Conservation (phyloP, 2,797 vertebrate genomes). For the Myripristis jacobus region DNA sequence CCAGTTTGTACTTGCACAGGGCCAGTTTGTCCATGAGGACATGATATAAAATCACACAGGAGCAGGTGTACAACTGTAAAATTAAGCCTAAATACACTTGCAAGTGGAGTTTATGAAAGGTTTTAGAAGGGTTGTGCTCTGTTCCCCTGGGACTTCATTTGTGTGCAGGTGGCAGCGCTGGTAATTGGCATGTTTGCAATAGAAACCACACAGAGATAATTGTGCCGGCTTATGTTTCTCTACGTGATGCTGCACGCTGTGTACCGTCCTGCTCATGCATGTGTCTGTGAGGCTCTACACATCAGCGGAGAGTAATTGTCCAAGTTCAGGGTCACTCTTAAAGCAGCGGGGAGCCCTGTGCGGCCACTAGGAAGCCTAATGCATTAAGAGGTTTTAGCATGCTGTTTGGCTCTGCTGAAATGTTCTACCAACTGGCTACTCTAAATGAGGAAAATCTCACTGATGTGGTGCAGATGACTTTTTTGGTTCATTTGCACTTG, state of each 20-base stretch:
- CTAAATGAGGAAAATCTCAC: conserved; percentile 6
- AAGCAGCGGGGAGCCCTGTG: conserved; percentile 22
- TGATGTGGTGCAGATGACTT: conserved; percentile 11
- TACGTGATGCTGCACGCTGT: conserved; percentile 28
- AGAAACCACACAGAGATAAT: conserved; percentile 67
- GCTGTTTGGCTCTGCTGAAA: conserved; percentile 26
- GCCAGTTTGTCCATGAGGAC: neutral
- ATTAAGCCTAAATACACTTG: conserved; percentile 28
- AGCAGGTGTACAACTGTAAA: conserved; percentile 11
- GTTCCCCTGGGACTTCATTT: conserved; percentile 43
- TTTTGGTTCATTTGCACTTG: conserved; percentile 6
- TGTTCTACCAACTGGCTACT: neutral
- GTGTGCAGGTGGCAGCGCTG: conserved; percentile 52
- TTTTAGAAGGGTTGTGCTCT: conserved; percentile 23
- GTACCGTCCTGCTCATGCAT: conserved; percentile 13
- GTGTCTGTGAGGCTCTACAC: conserved; percentile 17
- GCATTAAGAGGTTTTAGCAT: conserved; percentile 36
- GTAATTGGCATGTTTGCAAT: conserved; percentile 61
- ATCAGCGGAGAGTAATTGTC: conserved; percentile 41
- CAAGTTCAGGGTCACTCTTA: conserved; percentile 52
- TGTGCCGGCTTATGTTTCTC: conserved; percentile 56
- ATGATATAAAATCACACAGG: neutral
- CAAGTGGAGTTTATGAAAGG: conserved; percentile 22
- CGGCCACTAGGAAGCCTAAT: conserved; percentile 23
- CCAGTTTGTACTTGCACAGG: neutral